Conservation (phyloP, 2,113 vertebrate genomes). For the Junco hyemalis region DNA sequence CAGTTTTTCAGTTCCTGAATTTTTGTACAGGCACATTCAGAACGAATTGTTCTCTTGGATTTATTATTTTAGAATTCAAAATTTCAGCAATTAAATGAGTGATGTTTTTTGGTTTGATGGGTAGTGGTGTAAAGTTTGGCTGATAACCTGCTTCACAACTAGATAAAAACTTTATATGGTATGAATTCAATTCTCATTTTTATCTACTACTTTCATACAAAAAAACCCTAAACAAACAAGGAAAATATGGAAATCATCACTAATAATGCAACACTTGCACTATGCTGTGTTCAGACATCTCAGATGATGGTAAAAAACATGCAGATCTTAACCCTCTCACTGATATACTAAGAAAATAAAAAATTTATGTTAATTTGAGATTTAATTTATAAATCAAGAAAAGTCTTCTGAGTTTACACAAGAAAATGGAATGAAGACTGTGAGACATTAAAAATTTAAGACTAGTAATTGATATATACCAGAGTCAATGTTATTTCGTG, state of each 20-base stretch:
- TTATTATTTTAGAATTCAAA: not conserved
- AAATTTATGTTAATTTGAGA: not conserved
- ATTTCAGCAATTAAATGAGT: not conserved
- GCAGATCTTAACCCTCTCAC: not conserved
- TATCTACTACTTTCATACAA: not conserved
- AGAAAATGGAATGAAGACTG: not conserved
- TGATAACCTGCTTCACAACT: not conserved
- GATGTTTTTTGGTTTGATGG: not conserved
- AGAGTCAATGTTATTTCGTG: not conserved
- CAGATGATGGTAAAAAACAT: not conserved
- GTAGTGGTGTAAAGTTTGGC: not conserved
- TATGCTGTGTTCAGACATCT: not conserved
- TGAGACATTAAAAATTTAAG: not conserved
- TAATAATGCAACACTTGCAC: not conserved
- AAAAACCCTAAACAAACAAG: not conserved
- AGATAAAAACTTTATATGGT: not conserved
- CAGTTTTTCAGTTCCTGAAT: not conserved
- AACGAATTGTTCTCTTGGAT: not conserved
- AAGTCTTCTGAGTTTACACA: not conserved
- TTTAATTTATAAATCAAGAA: not conserved
- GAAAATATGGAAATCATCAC: not conserved
- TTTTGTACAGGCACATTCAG: not conserved
- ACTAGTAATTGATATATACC: not conserved
- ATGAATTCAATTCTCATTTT: not conserved
- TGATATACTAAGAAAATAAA: not conserved